These are phyloP conservation scores for Antechinus flavipes DNA, from an alignment of 2,113 vertebrate genomes.

Conservation along the genomic window DNA sequence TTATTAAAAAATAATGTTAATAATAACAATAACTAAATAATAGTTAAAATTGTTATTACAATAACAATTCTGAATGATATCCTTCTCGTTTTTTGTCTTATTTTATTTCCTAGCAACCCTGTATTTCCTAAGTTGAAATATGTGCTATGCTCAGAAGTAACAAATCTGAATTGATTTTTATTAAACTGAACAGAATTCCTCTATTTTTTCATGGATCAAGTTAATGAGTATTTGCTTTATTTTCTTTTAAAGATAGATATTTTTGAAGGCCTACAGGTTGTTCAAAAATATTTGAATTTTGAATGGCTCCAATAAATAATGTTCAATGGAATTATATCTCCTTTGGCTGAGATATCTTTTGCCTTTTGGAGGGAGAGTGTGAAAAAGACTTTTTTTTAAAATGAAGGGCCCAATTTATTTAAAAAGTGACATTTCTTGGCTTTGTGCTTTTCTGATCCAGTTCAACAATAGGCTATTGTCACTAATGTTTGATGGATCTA, in stretches of 20 bases:
- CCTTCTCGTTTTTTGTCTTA: slow-evolving; percentile 45
- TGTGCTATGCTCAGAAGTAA: slow-evolving; percentile 31
- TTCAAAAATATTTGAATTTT: slow-evolving; percentile 19
- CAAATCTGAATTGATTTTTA: slow-evolving; percentile 42
- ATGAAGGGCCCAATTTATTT: slow-evolving; percentile 50
- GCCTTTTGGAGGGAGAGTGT: slow-evolving; percentile 38
- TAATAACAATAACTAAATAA: neutral
- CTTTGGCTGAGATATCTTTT: slow-evolving; percentile 19
- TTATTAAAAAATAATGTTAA: neutral
- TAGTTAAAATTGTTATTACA: neutral
- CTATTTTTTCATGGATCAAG: slow-evolving; percentile 60
- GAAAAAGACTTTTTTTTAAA: slow-evolving; percentile 33
- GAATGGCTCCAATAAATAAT: slow-evolving; percentile 42
- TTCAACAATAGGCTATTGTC: slow-evolving; percentile 36
- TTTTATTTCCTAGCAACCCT: slow-evolving; percentile 39
- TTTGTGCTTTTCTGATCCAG: slow-evolving; percentile 38
- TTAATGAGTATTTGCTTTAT: slow-evolving; percentile 20
- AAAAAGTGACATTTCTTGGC: slow-evolving; percentile 15
- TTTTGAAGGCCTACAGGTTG: slow-evolving; percentile 30
- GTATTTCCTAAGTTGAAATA: slow-evolving; percentile 37
- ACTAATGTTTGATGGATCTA: slow-evolving; percentile 29
- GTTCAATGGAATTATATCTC: slow-evolving; percentile 33
- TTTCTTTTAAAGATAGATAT: neutral
- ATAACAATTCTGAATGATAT: slow-evolving; percentile 48
- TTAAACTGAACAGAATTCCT: slow-evolving; percentile 47